phyloP scores from a whole-genome alignment of 2,797 vertebrate genomes.

The Sebastes nivosus region DNA sequence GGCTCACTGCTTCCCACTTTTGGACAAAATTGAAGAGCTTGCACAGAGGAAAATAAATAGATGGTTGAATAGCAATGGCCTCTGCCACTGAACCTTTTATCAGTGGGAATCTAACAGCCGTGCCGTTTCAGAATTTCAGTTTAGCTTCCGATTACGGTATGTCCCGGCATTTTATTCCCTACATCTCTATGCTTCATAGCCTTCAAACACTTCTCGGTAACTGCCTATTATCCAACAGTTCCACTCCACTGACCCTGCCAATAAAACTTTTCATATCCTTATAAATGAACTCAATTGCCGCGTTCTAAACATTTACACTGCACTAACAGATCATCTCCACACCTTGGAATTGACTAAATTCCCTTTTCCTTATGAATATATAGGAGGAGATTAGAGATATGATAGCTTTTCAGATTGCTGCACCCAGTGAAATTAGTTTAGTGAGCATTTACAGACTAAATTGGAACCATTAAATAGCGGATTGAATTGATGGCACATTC shows the following conservation, averaged over 20 bases:
- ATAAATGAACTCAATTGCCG: slow-evolving; percentile 99
- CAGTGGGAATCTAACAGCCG: slow-evolving; percentile 89
- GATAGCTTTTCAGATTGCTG: slow-evolving; percentile 99
- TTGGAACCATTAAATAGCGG: slow-evolving; percentile 99
- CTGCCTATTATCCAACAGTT: slow-evolving; percentile 99
- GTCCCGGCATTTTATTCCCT: slow-evolving; percentile 98
- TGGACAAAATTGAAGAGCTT: slow-evolving; percentile 88
- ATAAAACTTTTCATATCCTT: slow-evolving; percentile 99
- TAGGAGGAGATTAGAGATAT: slow-evolving; percentile 99
- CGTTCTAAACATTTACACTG: slow-evolving; percentile 99
- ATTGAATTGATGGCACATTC: slow-evolving; percentile 99
- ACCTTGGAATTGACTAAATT: slow-evolving; percentile 99
- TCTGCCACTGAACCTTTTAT: slow-evolving; percentile 86
- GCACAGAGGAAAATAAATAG: slow-evolving; percentile 88
- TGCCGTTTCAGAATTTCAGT: slow-evolving; percentile 91
- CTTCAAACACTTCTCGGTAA: slow-evolving; percentile 99
- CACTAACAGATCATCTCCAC: slow-evolving; percentile 99
- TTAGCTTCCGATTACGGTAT: slow-evolving; percentile 99
- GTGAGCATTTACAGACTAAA: slow-evolving; percentile 99
- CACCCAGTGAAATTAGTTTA: slow-evolving; percentile 99
- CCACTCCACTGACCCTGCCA: slow-evolving; percentile 99
- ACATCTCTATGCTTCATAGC: slow-evolving; percentile 98
- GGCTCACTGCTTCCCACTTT: slow-evolving; percentile 86
- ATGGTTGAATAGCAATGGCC: slow-evolving; percentile 86
- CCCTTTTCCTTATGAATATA: slow-evolving; percentile 99